phyloP scores from a whole-genome alignment of 2,113 vertebrate genomes.

The Nipponia nippon region DNA sequence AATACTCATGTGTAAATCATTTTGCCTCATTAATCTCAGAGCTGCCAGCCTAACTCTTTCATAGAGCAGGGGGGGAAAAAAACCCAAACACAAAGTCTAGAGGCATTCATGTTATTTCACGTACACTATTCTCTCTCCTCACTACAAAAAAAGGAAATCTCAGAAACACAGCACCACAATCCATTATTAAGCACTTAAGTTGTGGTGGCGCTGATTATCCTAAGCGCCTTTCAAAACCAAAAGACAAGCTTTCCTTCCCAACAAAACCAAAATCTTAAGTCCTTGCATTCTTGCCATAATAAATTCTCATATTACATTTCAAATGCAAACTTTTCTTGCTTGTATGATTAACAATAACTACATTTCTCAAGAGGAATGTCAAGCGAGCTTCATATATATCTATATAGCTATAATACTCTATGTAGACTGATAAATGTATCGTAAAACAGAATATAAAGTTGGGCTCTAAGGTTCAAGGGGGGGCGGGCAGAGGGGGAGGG shows the following conservation, averaged over 20 bases:
- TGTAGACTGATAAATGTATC: neutral
- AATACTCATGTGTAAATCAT: neutral
- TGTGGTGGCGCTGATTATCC: rapidly evolving
- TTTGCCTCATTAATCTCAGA: neutral
- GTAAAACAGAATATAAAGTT: neutral
- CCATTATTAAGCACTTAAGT: neutral
- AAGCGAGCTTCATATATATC: neutral
- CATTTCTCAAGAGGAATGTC: neutral
- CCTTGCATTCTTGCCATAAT: neutral
- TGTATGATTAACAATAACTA: neutral
- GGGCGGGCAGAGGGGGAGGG: too few relatives aligned
- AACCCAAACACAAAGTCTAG: too few relatives aligned
- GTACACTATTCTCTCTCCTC: neutral
- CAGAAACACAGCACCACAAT: neutral
- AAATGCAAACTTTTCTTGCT: neutral
- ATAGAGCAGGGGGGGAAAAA: neutral
- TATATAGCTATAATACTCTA: neutral
- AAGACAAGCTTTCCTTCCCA: neutral
- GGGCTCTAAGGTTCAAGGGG: neutral
- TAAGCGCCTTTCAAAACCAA: neutral
- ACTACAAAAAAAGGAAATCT: neutral
- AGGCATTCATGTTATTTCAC: neutral
- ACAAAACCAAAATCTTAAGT: neutral
- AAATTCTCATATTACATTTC: neutral
- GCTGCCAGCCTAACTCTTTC: neutral